phyloP scores from a whole-genome alignment of 2,113 vertebrate genomes.

The Dendropsophus ebraccatus region DNA sequence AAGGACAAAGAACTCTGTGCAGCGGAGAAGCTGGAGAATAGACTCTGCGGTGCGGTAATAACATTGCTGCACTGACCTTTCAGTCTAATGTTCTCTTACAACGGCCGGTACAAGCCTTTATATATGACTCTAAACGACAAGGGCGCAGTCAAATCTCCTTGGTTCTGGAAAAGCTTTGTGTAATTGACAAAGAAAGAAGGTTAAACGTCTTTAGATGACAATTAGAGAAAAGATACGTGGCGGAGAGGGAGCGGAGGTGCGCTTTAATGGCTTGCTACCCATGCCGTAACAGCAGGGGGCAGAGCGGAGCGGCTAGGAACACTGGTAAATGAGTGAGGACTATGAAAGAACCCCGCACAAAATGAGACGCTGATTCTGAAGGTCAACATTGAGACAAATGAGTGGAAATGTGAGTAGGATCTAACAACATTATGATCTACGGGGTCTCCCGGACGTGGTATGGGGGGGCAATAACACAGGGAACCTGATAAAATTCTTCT shows the following conservation, averaged over 20 bases:
- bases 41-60: neutral
- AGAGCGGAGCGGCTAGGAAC: slow-evolving; percentile 6
- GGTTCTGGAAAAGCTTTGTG: slow-evolving; percentile 8
- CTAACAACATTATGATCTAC: neutral
- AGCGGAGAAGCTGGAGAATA: too few relatives aligned
- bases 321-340: slow-evolving; percentile 41
- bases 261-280: slow-evolving; percentile 1
- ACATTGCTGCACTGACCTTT: slow-evolving; percentile 25
- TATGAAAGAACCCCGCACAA: neutral
- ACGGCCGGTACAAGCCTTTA: neutral
- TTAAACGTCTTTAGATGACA: slow-evolving; percentile 36
- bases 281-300: slow-evolving; percentile 3
- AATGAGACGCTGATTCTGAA: slow-evolving; percentile 13
- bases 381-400: slow-evolving; percentile 2
- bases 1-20: neutral
- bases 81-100: neutral
- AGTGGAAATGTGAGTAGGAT: neutral
- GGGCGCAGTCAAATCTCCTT: neutral
- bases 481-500: neutral
- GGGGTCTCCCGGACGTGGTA: neutral
- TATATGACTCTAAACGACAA: neutral
- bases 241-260: neutral
- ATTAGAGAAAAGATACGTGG: slow-evolving; percentile 20
- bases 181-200: slow-evolving; percentile 34
- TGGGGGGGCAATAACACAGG: neutral